Conservation (phyloP, 2,888 invertebrate genomes). For the Micropterix aruncella region DNA sequence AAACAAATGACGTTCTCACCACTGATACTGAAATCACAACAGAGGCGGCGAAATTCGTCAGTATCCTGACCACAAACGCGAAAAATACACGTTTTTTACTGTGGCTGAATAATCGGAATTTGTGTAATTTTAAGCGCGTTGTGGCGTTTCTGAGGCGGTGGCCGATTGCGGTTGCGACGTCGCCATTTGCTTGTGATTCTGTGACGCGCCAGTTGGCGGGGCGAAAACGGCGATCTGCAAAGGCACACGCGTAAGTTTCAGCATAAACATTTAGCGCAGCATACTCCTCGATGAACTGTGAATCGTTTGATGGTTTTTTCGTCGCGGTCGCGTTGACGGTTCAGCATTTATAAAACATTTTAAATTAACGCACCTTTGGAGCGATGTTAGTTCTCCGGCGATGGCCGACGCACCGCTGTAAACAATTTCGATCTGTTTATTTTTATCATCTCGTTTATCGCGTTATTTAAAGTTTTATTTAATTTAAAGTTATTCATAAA, state of each 20-base stretch:
- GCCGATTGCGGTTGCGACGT: too few relatives aligned
- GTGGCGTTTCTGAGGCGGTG: too few relatives aligned
- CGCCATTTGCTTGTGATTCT: too few relatives aligned
- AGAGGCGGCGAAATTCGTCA: too few relatives aligned
- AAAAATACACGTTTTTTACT: too few relatives aligned
- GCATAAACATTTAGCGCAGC: conserved; percentile 20
- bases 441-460: too few relatives aligned
- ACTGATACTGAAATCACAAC: too few relatives aligned
- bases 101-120: too few relatives aligned
- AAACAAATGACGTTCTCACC: too few relatives aligned
- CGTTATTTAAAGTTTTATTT: neutral
- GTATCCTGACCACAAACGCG: too few relatives aligned
- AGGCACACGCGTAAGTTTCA: neutral
- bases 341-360: conserved; percentile 15
- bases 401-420: conserved; percentile 59
- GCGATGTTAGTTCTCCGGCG: conserved; percentile 44
- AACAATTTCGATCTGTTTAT: conserved; percentile 27
- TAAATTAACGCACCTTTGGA: conserved; percentile 1
- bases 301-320: conserved; percentile 22
- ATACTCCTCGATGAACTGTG: too few relatives aligned
- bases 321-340: conserved; percentile 17
- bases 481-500: neutral
- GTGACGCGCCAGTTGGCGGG: neutral
- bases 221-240: neutral
- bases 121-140: too few relatives aligned